Evolutionary conservation across 2,888 invertebrate species (phyloP).

Genomic region (Drosophila formosana): DNA sequence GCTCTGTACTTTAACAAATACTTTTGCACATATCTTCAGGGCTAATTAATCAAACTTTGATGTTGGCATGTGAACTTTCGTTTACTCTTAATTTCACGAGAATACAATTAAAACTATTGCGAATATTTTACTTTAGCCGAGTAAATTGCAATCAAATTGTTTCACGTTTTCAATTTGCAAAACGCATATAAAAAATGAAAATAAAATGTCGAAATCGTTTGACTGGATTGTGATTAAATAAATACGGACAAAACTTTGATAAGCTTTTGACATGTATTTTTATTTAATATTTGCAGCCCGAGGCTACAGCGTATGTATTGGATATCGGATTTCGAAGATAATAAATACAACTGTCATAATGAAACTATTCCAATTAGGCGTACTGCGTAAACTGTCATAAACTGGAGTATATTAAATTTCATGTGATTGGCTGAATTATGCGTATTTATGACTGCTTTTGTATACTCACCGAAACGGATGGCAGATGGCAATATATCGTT

Average conservation of each 20-base stretch:
- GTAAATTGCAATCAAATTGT: not conserved
- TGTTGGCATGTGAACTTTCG: not conserved
- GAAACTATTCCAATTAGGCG: conserved; percentile 14
- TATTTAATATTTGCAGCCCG: not conserved
- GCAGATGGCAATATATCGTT: conserved; percentile 94
- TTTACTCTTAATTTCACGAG: not conserved
- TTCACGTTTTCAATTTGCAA: not conserved
- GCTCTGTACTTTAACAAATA: not conserved
- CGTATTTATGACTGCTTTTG: not conserved
- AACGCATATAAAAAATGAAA: not conserved
- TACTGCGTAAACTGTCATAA: conserved; percentile 6
- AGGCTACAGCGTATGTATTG: not conserved
- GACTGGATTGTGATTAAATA: not conserved
- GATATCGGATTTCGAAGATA: conserved; percentile 13
- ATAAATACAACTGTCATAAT: conserved; percentile 9
- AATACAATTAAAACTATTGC: not conserved
- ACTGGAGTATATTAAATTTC: conserved; percentile 23
- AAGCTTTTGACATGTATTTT: not conserved
- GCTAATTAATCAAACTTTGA: not conserved
- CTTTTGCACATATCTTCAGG: not conserved
- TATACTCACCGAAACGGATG: conserved; percentile 89
- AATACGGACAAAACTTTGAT: not conserved
- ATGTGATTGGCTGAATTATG: conserved; percentile 13
- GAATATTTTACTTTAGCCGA: too few species aligned
- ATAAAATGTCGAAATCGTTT: not conserved